Base-by-base conservation (phyloP, 1,140 invertebrate genomes). In the Archegozetes longisetosus region DNA sequence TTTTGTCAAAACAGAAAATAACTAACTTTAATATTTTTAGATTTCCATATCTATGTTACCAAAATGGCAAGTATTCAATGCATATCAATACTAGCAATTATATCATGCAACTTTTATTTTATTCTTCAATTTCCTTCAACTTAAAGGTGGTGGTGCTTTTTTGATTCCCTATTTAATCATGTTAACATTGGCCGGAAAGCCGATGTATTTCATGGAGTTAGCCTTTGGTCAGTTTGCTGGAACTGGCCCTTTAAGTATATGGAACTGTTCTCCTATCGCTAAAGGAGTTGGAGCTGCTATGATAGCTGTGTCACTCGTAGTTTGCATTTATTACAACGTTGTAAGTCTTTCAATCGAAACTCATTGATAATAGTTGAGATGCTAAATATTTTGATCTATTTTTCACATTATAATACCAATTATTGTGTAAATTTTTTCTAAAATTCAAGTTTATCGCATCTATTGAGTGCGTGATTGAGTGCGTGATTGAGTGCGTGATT, bases 261-360 rank as follows among this genome's bases (percentile, higher is more conserved):
- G 84, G 84, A 77, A 80, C 64, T 83, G 85, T 58, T 82, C 84
- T 26, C 85, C 85, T 1, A 76, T 88, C 27, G 82, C 86, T 65
- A 83, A 80, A 80, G 85, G 84, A 24, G 62, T 67, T 24, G 66
- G 66, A n/a, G 61, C 54, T 26, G 66, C 66, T 22, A 67, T 64
- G 48, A 62, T 66, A 4, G 71, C 78, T 3, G 76, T 77, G 69
- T 76, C 76, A 0, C 74, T 75, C 55, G 77, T 77, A 73, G 66
- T 79, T 3, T 79, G 78, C 63, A 73, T 75, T 12, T 79, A 77
- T 65, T 79, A 79, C 65, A 79, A 79, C 59, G 75, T 79, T 17
- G 52, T 40, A 40, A 40, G 32, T 40, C 6, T 6, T 40, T 6
- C 17, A 17, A 40, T 17, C 6, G 17, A 52, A 47, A n/a, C 29